Evolutionary conservation across 2,888 invertebrate species (phyloP), one percentile per base, ranked within the genome.

Genomic region (Drosophila basisetae): DNA sequence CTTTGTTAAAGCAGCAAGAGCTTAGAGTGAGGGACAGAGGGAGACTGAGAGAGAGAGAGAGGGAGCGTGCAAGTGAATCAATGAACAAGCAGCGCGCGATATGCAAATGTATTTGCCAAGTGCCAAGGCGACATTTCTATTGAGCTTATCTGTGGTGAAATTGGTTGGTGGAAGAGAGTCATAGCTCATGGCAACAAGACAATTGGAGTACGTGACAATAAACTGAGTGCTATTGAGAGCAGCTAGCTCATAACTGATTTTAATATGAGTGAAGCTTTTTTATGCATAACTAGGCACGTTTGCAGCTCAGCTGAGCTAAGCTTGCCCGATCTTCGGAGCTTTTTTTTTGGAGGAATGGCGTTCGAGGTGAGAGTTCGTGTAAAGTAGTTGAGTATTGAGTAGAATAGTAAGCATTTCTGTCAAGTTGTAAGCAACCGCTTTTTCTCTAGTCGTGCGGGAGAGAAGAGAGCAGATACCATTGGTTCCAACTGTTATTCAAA

Each of bases 71-170:
- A 41, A 35, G 63, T 28, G 31, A 69, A 50, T 59, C 71, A 52
- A 47, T 68, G 66, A 75, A 68, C 33, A 65, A 73, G 49, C 47
- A 58, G 49, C 37, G 25, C 25, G 47, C 47, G 50, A 47, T 85
- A 84, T 84, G 84, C 85, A 84, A 90, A 84, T 89, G 76, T 76
- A 73, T 84, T 79, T 82, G 83, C 73, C 83, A 90, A 84, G 90
- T 90, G 85, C 72, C 90, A 84, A 77, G 77, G 90, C 89, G 84
- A 90, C 84, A 88, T 77, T 84, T 90, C 84, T 84, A 84, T 84
- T 84, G 77, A 82, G 90, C 89, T 84, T 90, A 84, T 90, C 90
- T 82, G 62, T n/a, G 31, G 28, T 55, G 72, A 7, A 28, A 50
- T 43, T 22, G 28, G 41, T 41, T 35, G 3, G 37, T 25, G 52